Percentiles rank a stretch among this genome's conserved stretches.
These are phyloP conservation scores for Phylloscopus collybita DNA, from an alignment of 2,797 vertebrate genomes.

Conservation along the genomic window DNA sequence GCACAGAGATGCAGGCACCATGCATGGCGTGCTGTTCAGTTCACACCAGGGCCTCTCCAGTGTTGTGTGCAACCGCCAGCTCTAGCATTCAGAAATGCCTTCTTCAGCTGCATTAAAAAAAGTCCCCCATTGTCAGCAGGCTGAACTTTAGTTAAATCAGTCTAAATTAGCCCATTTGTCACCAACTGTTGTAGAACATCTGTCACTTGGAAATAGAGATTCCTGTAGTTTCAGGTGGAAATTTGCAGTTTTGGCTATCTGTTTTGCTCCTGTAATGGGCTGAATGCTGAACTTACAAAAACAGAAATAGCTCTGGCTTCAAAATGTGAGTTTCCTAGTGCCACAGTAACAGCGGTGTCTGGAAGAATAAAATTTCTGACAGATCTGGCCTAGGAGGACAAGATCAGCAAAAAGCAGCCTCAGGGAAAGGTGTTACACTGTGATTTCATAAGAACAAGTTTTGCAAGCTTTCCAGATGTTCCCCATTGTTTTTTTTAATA, in stretches of 20 bases:
- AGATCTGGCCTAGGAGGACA: background rate
- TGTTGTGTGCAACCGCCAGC: background rate
- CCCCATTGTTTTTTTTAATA: conserved; percentile 26
- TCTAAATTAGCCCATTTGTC: conserved; percentile 61
- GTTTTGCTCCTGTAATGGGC: conserved; percentile 20
- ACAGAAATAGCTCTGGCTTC: background rate
- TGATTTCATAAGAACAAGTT: conserved; percentile 12
- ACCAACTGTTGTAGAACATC: conserved; percentile 68
- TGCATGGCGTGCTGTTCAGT: background rate
- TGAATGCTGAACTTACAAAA: conserved; percentile 24
- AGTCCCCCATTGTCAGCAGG: conserved; percentile 50
- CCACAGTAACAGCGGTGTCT: background rate
- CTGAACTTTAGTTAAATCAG: conserved; percentile 69
- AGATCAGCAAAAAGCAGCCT: background rate
- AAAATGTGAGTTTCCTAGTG: background rate
- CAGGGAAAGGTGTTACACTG: background rate
- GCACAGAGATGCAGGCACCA: background rate
- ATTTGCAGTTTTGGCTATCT: conserved; percentile 14
- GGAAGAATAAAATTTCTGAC: background rate
- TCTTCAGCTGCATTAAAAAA: conserved; percentile 28
- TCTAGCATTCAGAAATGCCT: conserved; percentile 10
- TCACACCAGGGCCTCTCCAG: conserved; percentile 16
- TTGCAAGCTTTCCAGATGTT: conserved; percentile 15
- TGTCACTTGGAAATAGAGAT: conserved; percentile 64
- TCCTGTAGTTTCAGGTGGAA: conserved; percentile 58